Evolutionary conservation across 2,113 vertebrate genomes (phyloP).

Genomic region (Eurystomus gularis): DNA sequence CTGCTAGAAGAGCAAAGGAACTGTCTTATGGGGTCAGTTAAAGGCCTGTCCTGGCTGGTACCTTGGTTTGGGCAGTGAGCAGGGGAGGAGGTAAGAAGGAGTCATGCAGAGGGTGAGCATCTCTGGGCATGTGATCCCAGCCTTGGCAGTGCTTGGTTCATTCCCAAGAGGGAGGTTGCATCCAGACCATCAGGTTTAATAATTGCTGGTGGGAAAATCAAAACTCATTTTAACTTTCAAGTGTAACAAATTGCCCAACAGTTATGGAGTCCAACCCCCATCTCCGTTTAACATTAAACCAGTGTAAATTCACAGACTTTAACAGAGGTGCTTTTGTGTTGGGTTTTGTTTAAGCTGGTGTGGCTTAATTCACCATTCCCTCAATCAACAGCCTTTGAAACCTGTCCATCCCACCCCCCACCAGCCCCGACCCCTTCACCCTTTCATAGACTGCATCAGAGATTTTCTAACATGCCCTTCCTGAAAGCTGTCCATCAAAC

Average conservation of each 20-base stretch:
- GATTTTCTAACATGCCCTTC: background rate
- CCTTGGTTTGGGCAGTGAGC: background rate
- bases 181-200: background rate
- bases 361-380: background rate
- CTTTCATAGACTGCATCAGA: background rate
- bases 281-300: background rate
- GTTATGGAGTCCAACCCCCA: background rate
- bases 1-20: background rate
- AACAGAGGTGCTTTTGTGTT: conserved; percentile 1
- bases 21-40: background rate
- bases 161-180: background rate
- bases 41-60: background rate
- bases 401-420: background rate
- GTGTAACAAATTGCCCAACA: background rate
- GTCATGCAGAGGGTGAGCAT: background rate
- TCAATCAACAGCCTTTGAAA: conserved; percentile 3
- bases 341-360: background rate
- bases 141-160: background rate
- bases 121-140: rapidly evolving
- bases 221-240: background rate
- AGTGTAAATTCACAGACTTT: background rate
- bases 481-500: background rate
- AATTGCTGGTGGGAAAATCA: background rate
- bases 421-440: background rate
- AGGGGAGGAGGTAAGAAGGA: background rate